A percentile compares a stretch with the other conserved stretches of the same genome.
Evolutionary conservation across 2,113 vertebrate genomes (phyloP).

Genomic region (Gallinago paraguaiae): DNA sequence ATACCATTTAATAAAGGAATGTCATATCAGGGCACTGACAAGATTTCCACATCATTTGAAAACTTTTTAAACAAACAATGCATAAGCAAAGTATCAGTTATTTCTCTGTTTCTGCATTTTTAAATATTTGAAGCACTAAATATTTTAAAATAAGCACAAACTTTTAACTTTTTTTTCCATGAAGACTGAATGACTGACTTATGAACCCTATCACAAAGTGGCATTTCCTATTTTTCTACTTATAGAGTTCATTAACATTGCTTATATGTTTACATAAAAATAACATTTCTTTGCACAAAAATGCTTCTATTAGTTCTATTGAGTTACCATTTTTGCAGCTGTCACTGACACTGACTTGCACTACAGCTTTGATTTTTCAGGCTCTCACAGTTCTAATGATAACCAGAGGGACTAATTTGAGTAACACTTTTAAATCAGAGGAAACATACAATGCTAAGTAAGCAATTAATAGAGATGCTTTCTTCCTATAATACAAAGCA

Average conservation of each 20-base stretch:
- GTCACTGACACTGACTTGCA: constrained; percentile 39
- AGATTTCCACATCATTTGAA: background rate
- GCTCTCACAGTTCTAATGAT: constrained; percentile 46
- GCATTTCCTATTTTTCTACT: background rate
- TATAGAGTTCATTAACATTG: background rate
- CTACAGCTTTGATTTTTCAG: constrained; percentile 52
- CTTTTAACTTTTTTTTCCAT: background rate
- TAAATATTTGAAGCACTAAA: background rate
- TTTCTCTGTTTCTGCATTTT: background rate
- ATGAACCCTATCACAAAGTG: background rate
- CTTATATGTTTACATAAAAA: constrained; percentile 33
- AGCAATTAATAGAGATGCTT: constrained; percentile 26
- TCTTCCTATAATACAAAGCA: background rate
- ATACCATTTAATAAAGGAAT: background rate
- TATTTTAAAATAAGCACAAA: background rate
- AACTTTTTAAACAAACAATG: background rate
- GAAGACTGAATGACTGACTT: background rate
- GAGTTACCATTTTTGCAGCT: constrained; percentile 45
- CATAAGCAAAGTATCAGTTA: background rate
- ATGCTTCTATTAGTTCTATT: constrained; percentile 20
- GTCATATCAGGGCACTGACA: background rate
- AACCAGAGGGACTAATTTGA: constrained; percentile 58
- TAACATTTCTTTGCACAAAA: constrained; percentile 28
- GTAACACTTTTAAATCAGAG: constrained; percentile 39
- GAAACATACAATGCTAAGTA: constrained; percentile 30